Evolutionary conservation across 2,888 invertebrate species (phyloP).

Genomic region (Drosophila neonasuta): DNA sequence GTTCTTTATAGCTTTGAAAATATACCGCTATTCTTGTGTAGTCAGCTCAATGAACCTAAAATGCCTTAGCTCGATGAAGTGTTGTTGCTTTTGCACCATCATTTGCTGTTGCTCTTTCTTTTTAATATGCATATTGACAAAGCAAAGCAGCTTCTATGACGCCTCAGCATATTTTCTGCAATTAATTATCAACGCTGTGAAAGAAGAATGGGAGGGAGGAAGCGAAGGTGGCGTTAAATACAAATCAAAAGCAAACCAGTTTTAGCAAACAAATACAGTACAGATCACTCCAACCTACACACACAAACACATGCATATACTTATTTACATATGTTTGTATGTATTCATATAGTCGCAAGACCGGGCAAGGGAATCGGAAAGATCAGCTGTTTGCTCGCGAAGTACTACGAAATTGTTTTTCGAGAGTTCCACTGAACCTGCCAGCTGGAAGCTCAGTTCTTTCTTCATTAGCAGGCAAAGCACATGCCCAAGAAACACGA

Average conservation of each 20-base stretch:
- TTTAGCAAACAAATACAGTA: conserved; percentile 52
- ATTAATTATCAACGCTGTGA: conserved; percentile 46
- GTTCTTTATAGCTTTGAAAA: neutral
- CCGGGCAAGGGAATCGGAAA: conserved; percentile 9
- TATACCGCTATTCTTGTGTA: conserved; percentile 23
- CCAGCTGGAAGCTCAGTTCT: conserved; percentile 24
- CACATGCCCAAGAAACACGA: neutral
- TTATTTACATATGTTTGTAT: neutral
- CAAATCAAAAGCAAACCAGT: conserved; percentile 56
- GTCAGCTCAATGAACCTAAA: conserved; percentile 32
- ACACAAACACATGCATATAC: neutral
- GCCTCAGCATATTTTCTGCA: conserved; percentile 23
- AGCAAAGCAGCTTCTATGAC: conserved; percentile 9
- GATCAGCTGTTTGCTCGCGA: conserved; percentile 37
- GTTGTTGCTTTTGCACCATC: conserved; percentile 1
- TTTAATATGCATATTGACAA: conserved; percentile 28
- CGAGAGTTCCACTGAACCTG: conserved; percentile 9
- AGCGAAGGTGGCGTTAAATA: conserved; percentile 3
- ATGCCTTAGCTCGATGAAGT: neutral
- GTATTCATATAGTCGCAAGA: neutral
- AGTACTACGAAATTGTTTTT: conserved; percentile 2
- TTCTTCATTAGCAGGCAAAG: conserved; percentile 9
- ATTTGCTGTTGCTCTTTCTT: conserved; percentile 21
- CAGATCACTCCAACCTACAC: conserved; percentile 2
- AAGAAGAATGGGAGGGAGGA: neutral